Percentiles rank a stretch among this genome's conserved stretches.
Evolutionary conservation across 2,888 invertebrate species (phyloP).

Genomic region (Scaptodrosophila latifasciaeformis): DNA sequence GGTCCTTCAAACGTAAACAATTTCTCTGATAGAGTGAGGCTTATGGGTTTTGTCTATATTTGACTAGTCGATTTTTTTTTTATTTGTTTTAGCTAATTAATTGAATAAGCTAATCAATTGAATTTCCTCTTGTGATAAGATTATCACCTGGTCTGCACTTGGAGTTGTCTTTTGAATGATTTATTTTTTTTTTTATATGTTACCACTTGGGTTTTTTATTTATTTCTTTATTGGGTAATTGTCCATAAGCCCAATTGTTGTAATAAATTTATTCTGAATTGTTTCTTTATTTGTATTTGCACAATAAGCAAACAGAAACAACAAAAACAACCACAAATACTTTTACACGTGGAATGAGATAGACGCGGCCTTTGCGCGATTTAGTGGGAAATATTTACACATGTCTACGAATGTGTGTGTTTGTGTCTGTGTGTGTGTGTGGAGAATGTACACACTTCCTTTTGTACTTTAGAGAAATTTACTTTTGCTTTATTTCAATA

Average conservation of each 20-base stretch:
- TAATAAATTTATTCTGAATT: constrained; percentile 46
- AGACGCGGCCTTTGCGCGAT: constrained; percentile 19
- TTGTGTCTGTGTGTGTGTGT: constrained; percentile 33
- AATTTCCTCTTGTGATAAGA: constrained; percentile 42
- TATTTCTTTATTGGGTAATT: not conserved
- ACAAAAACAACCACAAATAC: constrained; percentile 18
- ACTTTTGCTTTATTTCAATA: constrained; percentile 44
- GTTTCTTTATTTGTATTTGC: constrained; percentile 53
- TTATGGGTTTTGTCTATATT: too few species aligned
- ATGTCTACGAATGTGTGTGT: constrained; percentile 21
- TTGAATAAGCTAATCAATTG: constrained; percentile 40
- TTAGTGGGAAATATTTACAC: constrained; percentile 55
- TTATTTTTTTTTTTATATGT: not conserved
- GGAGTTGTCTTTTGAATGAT: not conserved
- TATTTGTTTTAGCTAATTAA: constrained; percentile 38
- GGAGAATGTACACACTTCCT: constrained; percentile 1
- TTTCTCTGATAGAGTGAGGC: not conserved
- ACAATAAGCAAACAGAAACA: constrained; percentile 37
- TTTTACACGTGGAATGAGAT: not conserved
- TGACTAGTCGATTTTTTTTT: not conserved
- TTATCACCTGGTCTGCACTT: constrained; percentile 6
- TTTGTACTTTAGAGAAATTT: constrained; percentile 23
- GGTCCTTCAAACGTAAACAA: not conserved
- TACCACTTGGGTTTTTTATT: not conserved
- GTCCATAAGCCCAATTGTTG: constrained; percentile 42